phyloP scores from a whole-genome alignment of 2,113 vertebrate species.

The Vulpes ferrilata region DNA sequence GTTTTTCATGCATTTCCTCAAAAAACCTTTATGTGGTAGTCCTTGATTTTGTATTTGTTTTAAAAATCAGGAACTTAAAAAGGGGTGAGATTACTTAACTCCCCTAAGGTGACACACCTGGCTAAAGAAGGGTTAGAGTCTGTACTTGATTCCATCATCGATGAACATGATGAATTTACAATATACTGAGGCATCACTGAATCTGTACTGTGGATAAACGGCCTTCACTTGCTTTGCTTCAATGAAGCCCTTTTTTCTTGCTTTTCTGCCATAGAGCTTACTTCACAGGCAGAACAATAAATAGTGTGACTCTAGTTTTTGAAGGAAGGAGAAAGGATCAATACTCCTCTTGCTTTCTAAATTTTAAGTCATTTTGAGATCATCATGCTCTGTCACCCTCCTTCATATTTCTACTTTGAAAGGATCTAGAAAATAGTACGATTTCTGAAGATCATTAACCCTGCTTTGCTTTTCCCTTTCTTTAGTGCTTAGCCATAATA shows the following conservation, averaged over 20 bases:
- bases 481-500: background rate
- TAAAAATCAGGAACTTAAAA: background rate
- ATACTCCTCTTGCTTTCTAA: slow-evolving; percentile 11
- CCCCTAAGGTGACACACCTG: background rate
- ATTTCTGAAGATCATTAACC: slow-evolving; percentile 20
- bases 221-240: background rate
- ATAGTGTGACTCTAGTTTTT: background rate
- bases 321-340: slow-evolving; percentile 11
- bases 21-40: background rate
- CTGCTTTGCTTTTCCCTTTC: background rate
- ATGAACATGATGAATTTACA: background rate
- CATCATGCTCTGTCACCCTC: background rate
- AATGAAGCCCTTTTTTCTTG: background rate
- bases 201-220: background rate
- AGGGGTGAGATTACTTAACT: background rate
- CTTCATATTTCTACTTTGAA: background rate
- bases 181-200: background rate
- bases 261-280: background rate
- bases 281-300: background rate
- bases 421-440: background rate
- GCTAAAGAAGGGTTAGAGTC: background rate
- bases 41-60: background rate
- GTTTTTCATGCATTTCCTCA: background rate
- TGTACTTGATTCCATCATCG: background rate
- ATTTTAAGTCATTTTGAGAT: slow-evolving; percentile 47